Evolutionary conservation across 2,797 vertebrate genomes (phyloP).

Genomic region (Falco naumanni): DNA sequence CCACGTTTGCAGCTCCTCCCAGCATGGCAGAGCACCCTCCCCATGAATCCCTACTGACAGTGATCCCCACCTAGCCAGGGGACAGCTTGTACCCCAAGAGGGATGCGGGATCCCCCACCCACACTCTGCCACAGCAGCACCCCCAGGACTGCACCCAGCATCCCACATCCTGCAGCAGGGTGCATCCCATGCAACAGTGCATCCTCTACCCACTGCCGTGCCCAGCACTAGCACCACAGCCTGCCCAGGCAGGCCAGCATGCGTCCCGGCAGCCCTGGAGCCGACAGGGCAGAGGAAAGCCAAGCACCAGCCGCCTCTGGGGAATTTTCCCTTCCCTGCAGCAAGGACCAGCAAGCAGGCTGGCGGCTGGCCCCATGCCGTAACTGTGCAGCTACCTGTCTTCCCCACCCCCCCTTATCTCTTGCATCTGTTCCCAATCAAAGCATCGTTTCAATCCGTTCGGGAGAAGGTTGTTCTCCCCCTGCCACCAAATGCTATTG

Average conservation of each 20-base stretch:
- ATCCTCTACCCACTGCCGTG: rapidly evolving
- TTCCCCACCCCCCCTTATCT: background rate
- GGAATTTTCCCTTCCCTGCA: background rate
- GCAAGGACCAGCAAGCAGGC: background rate
- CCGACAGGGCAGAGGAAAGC: background rate
- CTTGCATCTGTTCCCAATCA: constrained; percentile 68
- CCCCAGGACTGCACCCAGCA: background rate
- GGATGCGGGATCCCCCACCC: too few species aligned
- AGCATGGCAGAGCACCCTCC: background rate
- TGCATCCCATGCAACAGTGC: rapidly evolving
- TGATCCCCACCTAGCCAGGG: too few species aligned
- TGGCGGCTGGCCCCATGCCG: background rate
- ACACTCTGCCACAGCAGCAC: background rate
- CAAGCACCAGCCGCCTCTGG: rapidly evolving
- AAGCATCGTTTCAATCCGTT: constrained; percentile 41
- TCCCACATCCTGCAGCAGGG: rapidly evolving
- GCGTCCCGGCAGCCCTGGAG: background rate
- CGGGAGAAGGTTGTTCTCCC: constrained; percentile 1
- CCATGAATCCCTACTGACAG: background rate
- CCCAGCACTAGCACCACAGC: background rate
- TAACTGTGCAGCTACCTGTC: background rate
- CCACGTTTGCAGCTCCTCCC: background rate
- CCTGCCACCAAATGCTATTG: constrained; percentile 57
- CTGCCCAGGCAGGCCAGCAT: rapidly evolving
- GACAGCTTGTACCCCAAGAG: background rate